These are phyloP conservation scores for Fulmarus glacialis DNA, from an alignment of 2,113 vertebrate species.

Conservation along the genomic window DNA sequence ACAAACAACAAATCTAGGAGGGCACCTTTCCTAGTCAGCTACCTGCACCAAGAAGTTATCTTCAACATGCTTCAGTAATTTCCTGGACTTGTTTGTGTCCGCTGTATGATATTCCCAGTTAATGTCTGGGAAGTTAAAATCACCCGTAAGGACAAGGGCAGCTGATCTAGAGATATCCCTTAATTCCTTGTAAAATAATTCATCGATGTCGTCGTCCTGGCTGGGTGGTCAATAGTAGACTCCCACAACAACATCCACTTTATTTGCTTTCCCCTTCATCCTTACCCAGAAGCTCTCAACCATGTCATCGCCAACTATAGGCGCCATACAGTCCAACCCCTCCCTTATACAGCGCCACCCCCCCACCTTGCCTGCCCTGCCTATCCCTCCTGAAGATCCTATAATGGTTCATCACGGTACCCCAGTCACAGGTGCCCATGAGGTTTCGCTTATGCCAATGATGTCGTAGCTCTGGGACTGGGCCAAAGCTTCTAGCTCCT, in stretches of 20 bases:
- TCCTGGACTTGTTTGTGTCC: neutral
- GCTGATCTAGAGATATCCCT: neutral
- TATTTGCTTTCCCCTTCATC: neutral
- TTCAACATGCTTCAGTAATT: neutral
- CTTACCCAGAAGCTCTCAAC: neutral
- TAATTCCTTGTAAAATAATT: neutral
- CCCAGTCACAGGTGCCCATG: neutral
- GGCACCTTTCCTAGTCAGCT: neutral
- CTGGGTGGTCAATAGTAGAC: neutral
- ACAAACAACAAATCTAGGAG: neutral
- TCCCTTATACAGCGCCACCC: neutral
- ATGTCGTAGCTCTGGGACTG: neutral
- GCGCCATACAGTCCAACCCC: neutral
- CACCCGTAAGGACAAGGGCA: neutral
- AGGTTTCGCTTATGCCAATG: neutral
- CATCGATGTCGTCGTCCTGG: fast-evolving
- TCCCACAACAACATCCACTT: neutral
- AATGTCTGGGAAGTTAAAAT: neutral
- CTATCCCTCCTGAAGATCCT: neutral
- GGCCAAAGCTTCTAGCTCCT: neutral
- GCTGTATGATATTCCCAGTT: neutral
- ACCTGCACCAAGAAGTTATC: neutral
- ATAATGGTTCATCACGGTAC: neutral
- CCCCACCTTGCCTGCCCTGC: neutral
- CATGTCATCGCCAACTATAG: neutral